Evolutionary conservation across 2,888 invertebrate species (phyloP).

Genomic region (Pristionchus maxplancki): DNA sequence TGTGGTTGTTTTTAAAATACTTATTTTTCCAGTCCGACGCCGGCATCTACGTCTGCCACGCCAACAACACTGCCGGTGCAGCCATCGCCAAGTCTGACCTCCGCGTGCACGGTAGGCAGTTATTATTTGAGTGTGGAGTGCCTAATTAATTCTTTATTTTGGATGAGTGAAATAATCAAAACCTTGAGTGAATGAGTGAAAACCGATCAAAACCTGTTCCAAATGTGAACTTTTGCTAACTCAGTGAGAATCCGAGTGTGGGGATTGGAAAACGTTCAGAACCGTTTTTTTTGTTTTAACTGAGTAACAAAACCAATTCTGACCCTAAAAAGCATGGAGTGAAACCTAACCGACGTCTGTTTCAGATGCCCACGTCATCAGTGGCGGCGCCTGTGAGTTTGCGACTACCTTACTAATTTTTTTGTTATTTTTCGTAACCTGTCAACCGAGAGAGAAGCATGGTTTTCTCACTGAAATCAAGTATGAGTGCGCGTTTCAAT

Average conservation of each 20-base stretch:
- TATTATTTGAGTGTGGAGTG: neutral
- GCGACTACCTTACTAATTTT: neutral
- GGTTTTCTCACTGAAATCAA: neutral
- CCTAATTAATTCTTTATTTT: too few species aligned
- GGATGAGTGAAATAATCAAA: neutral
- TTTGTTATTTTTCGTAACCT: neutral
- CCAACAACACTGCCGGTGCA: conserved; percentile 58
- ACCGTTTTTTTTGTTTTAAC: too few species aligned
- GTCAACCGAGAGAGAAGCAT: conserved; percentile 5
- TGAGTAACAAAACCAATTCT: neutral
- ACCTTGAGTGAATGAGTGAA: neutral
- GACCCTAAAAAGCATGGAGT: neutral
- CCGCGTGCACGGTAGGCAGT: conserved; percentile 60
- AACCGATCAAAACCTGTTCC: too few species aligned
- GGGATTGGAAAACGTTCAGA: too few species aligned
- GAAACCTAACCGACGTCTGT: neutral
- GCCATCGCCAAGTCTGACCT: conserved; percentile 57
- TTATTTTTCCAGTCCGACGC: conserved; percentile 52
- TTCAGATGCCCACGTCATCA: conserved; percentile 32
- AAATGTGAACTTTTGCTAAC: too few species aligned
- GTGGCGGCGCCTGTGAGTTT: neutral
- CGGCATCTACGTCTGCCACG: conserved; percentile 62
- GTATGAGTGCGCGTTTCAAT: neutral
- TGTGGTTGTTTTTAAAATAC: too few species aligned
- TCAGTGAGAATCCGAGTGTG: too few species aligned